Percentiles rank a stretch among this genome's conserved stretches.
phyloP scores from a whole-genome alignment of 2,113 vertebrate species.

The Bufo gargarizans region DNA sequence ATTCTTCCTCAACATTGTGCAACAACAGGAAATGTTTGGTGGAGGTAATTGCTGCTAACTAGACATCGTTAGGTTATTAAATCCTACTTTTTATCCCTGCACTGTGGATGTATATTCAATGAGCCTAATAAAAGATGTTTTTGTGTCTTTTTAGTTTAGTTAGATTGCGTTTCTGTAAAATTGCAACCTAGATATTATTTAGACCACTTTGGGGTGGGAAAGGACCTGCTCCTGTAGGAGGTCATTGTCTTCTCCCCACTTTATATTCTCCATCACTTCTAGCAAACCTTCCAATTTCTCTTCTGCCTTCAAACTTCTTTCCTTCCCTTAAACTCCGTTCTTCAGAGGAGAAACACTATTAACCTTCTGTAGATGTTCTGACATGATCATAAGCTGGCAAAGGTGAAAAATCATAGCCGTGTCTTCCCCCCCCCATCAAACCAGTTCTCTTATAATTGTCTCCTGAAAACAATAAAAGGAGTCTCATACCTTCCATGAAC shows the following conservation, averaged over 20 bases:
- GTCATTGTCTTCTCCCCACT: neutral
- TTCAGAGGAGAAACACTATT: constrained; percentile 24
- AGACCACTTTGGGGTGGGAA: no score
- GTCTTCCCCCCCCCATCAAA: neutral
- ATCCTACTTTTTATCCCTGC: no score
- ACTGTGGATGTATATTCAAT: no score
- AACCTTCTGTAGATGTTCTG: constrained; percentile 14
- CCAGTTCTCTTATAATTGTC: constrained; percentile 31
- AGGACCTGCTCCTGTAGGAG: no score
- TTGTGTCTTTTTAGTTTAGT: no score
- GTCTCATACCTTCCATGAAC: neutral
- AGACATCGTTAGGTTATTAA: no score
- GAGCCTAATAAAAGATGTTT: no score
- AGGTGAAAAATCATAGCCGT: neutral
- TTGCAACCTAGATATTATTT: no score
- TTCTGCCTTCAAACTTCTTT: neutral
- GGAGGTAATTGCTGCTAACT: no score
- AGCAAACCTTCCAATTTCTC: neutral
- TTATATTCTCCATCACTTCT: neutral
- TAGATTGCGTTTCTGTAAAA: no score
- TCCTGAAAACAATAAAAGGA: constrained; percentile 36
- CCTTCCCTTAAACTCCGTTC: neutral
- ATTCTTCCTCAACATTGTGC: no score
- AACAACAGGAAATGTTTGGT: no score
- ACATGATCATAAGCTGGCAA: neutral